Evolutionary conservation across 2,888 invertebrate genomes (phyloP), one percentile per base, ranked within the genome.

Genomic region (Drosophila algonquin): DNA sequence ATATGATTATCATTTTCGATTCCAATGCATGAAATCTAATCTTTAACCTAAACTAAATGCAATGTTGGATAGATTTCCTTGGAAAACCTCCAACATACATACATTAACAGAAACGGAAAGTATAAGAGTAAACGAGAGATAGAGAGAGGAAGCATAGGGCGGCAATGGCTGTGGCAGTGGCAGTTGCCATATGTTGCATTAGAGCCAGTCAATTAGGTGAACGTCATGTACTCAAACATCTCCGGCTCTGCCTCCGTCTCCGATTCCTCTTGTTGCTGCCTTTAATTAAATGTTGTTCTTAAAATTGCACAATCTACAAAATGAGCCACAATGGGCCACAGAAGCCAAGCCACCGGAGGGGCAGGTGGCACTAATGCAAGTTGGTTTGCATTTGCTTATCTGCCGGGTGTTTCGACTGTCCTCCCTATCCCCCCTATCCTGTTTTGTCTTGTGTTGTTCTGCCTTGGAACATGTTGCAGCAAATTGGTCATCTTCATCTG

Each of bases 251-350:
- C 1, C 24, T 4, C 24, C 24, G 24, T 3, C 24, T 24, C 46
- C 30, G 56, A 24, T 54, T 14, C 44, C 47, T 59, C 79, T 71
- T 67, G 68, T 80, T 74, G 70, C 69, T 12, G 60, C 9, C 55
- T 86, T 83, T 83, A 83, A 83, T 83, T 88, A 83, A 83, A 83
- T 88, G 83, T 81, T 86, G 84, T 73, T 81, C 83, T 81, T 83
- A 79, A 83, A 88, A 83, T 88, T 88, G 87, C 87, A 78, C 65
- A 65, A 65, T 75, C 79, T 88, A 84, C 83, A 83, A 83, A 83
- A 83, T 86, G 87, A 83, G 81, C 89, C 83, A 88, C 83, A 83
- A 88, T 83, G 84, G 89, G 87, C 89, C 83, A 83, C 82, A 86
- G 81, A 80, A 50, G 14, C 35, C 40, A 47, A 53, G 50, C 55